These are phyloP conservation scores for Polia nebulosa DNA, from an alignment of 2,888 invertebrate genomes.

Conservation along the genomic window DNA sequence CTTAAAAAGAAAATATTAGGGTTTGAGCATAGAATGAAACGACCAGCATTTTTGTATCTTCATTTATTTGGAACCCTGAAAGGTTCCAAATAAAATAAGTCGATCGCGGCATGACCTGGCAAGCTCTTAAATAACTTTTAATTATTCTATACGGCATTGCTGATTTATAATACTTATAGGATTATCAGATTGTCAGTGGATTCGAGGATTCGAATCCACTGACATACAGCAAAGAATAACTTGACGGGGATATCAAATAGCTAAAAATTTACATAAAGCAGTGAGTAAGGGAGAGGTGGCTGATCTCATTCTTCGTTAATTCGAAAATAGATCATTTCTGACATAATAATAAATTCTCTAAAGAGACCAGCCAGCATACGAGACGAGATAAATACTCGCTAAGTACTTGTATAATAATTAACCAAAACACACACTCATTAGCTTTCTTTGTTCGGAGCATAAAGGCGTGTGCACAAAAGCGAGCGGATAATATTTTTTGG, in stretches of 20 bases:
- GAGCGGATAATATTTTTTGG: constrained; percentile 69
- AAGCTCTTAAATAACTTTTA: too few relatives aligned
- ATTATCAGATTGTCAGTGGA: too few relatives aligned
- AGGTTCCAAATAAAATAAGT: too few relatives aligned
- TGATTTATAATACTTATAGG: too few relatives aligned
- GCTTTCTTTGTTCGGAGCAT: constrained; percentile 60
- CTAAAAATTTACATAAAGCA: neutral
- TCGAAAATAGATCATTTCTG: too few relatives aligned
- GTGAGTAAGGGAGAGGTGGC: neutral
- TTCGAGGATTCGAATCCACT: too few relatives aligned
- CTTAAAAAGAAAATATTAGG: neutral
- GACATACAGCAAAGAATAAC: neutral
- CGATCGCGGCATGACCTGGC: too few relatives aligned
- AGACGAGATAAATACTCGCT: constrained; percentile 35
- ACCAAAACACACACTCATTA: constrained; percentile 55
- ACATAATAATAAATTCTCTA: neutral
- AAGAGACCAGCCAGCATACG: neutral
- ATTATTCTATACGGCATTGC: too few relatives aligned
- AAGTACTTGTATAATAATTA: constrained; percentile 51
- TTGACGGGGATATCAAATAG: neutral
- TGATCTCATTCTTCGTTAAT: neutral
- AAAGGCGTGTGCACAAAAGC: constrained; percentile 64
- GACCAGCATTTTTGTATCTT: neutral
- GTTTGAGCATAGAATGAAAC: neutral
- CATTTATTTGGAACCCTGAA: too few relatives aligned